Conservation (phyloP, 2,888 invertebrate species). For the Melanargia galathea region DNA sequence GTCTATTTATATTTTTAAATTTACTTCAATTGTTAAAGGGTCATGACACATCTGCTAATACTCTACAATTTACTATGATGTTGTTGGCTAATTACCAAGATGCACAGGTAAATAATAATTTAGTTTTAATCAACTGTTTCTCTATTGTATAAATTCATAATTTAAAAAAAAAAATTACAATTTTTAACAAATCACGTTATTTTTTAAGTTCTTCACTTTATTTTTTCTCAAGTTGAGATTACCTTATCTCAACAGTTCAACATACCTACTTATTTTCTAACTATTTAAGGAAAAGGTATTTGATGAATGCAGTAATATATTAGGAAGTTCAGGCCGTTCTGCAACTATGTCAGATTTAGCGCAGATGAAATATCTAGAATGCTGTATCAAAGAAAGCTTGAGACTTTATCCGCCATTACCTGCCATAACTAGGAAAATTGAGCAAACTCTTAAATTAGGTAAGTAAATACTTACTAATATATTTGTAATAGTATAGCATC, state of each 20-base stretch:
- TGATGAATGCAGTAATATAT: constrained; percentile 10
- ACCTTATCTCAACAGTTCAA: not conserved
- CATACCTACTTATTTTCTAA: not conserved
- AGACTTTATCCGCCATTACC: constrained; percentile 7
- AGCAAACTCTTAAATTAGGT: constrained; percentile 12
- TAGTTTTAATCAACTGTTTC: not conserved
- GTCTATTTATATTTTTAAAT: not conserved
- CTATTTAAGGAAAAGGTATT: constrained; percentile 21
- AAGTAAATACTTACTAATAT: too few relatives aligned
- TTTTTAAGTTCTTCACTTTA: not conserved
- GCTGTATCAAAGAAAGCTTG: constrained; percentile 18
- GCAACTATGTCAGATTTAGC: constrained; percentile 13
- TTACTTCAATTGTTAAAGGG: constrained; percentile 56
- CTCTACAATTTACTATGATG: constrained; percentile 67
- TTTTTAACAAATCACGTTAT: too few relatives aligned
- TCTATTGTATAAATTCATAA: not conserved
- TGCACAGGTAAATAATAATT: constrained; percentile 50
- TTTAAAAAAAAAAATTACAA: too few relatives aligned
- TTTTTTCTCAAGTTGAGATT: not conserved
- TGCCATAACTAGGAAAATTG: constrained; percentile 7
- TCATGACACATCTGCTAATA: constrained; percentile 77
- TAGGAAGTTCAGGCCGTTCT: constrained; percentile 5
- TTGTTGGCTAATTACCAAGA: constrained; percentile 67
- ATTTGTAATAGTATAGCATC: too few relatives aligned
- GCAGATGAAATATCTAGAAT: constrained; percentile 20